Evolutionary conservation across 2,888 invertebrate species (phyloP).

Genomic region (Galerucella nymphaeae): DNA sequence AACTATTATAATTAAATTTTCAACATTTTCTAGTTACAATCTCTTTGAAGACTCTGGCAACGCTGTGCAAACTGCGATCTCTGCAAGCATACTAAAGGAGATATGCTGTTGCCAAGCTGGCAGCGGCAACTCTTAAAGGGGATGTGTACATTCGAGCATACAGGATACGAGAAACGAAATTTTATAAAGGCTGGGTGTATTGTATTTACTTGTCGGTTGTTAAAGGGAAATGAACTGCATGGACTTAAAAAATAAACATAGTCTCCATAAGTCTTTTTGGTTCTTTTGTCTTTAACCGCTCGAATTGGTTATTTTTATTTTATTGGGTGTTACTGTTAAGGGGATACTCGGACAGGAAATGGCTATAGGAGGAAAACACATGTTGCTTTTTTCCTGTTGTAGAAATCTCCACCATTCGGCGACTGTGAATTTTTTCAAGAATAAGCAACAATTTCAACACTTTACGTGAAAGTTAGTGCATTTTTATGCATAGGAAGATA

Average conservation of each 20-base stretch:
- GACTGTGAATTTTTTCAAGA: not conserved
- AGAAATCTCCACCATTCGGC: not conserved
- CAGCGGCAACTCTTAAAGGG: conserved; percentile 32
- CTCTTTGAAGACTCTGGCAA: conserved; percentile 19
- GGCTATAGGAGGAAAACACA: conserved; percentile 7
- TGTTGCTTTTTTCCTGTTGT: conserved; percentile 17
- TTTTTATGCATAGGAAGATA: too few relatives aligned
- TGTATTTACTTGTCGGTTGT: conserved; percentile 41
- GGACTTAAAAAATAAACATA: conserved; percentile 32
- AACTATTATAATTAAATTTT: too few relatives aligned
- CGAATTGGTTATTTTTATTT: conserved; percentile 10
- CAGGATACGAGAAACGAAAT: conserved; percentile 40
- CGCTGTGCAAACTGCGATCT: conserved; percentile 21
- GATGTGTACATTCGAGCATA: conserved; percentile 29
- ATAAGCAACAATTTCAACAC: conserved; percentile 8
- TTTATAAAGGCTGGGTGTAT: conserved; percentile 37
- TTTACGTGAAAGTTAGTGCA: too few relatives aligned
- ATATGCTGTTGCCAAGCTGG: conserved; percentile 25
- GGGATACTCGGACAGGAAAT: conserved; percentile 11
- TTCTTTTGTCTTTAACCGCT: conserved; percentile 5
- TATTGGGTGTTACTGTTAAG: not conserved
- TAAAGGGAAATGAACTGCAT: conserved; percentile 37
- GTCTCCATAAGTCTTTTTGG: not conserved
- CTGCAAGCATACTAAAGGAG: conserved; percentile 35
- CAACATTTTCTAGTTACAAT: not conserved